Evolutionary conservation across 1,140 invertebrate species (phyloP).

Genomic region (Yoshiicerus persimilis): DNA sequence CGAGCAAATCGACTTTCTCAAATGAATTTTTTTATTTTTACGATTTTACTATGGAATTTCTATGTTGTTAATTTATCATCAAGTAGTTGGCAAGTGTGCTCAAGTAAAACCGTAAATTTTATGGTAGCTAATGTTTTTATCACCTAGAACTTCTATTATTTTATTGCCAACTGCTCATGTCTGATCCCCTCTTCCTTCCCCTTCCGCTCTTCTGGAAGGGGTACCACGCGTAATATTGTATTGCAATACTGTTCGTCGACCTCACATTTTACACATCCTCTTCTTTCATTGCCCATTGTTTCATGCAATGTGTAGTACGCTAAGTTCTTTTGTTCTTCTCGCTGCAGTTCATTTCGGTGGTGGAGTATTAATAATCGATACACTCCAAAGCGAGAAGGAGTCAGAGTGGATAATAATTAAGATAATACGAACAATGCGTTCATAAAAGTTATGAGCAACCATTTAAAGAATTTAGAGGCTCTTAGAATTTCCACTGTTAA

Average conservation of each 20-base stretch:
- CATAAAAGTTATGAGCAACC: not conserved
- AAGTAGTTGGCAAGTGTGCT: not conserved
- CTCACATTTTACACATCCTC: not conserved
- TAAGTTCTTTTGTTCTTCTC: not conserved
- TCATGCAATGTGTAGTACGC: not conserved
- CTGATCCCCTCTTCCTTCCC: not conserved
- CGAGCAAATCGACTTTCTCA: too few species aligned
- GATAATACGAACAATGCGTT: not conserved
- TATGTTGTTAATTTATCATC: not conserved
- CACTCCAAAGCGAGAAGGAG: not conserved
- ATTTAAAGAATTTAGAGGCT: not conserved
- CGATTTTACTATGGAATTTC: not conserved
- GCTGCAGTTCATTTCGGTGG: not conserved
- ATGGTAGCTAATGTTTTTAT: not conserved
- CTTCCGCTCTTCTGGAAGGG: not conserved
- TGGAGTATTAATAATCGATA: not conserved
- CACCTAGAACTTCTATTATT: slow-evolving; percentile 2
- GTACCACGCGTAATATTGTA: not conserved
- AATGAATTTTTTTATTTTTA: not conserved
- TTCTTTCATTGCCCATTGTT: not conserved
- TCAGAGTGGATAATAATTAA: not conserved
- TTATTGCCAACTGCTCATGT: not conserved
- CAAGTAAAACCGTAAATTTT: not conserved
- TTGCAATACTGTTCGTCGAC: not conserved
- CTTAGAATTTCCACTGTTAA: not conserved